phyloP scores from a whole-genome alignment of 53 echinoderm and acorn worm genomes.

The Stichopus horrens region DNA sequence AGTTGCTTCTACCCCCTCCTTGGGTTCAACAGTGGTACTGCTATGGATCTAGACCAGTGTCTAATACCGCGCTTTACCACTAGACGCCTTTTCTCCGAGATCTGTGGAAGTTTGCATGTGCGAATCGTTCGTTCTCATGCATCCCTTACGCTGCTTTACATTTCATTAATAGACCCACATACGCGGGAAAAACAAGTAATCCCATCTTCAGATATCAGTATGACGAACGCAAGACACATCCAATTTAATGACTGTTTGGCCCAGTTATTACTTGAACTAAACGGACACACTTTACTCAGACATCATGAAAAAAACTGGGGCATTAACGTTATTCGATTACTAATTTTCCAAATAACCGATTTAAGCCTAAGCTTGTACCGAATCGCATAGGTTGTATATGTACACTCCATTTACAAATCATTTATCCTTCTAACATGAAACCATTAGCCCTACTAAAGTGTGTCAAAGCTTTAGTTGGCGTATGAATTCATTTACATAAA shows the following conservation, averaged over 20 bases:
- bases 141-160: too few species aligned
- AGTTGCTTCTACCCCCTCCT: too few species aligned
- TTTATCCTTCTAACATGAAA: conserved; percentile 12
- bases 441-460: neutral
- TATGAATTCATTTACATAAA: conserved; percentile 27
- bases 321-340: neutral
- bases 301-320: neutral
- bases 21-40: too few species aligned
- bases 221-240: neutral
- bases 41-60: too few species aligned
- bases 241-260: conserved; percentile 14
- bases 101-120: too few species aligned
- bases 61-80: too few species aligned
- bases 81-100: too few species aligned
- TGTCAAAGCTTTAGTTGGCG: conserved; percentile 18
- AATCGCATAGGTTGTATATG: neutral
- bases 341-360: neutral
- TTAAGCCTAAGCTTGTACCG: neutral
- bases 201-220: neutral
- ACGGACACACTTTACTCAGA: neutral
- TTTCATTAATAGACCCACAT: too few species aligned
- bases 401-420: neutral
- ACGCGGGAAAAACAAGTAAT: too few species aligned
- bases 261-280: neutral
- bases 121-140: too few species aligned